Evolutionary conservation across 1,140 invertebrate species (phyloP), one percentile per base, ranked within the genome.

Genomic region (Leptinotarsa undecemlineata): DNA sequence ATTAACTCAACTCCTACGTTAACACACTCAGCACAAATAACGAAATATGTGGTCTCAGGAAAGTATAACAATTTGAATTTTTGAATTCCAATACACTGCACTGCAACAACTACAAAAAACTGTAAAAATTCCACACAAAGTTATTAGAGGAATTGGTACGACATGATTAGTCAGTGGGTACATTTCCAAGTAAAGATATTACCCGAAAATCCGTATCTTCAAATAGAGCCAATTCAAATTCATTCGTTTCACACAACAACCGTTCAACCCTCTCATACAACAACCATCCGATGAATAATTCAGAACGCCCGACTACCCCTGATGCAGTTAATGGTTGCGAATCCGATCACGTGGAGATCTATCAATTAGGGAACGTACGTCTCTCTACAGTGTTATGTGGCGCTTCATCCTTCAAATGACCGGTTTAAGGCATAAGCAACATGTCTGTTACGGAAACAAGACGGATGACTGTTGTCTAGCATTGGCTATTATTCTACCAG

Each of bases 311-410:
- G n/a, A 73, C 77, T 74, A 80, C 78, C 79, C 76, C 79, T 75
- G 79, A 77, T 80, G 75, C 75, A 80, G 79, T 75, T 80, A 80
- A 80, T 80, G 76, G 79, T 75, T 73, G 72, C 72, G n/a, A 67
- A 69, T 74, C 70, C 33, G 69, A 70, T 78, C 77, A 78, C 79
- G 79, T 80, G 78, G 48, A 73, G 75, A 78, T 78, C 77, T 80
- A 80, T 80, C 79, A 80, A 80, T 80, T 80, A 78, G 74, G 70
- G 74, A 67, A 74, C 78, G 75, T 57, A 15, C 51, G 51, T 57
- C 51, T 15, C 15, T n/a, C 51, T 57, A 57, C n/a, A 57, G 51
- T 14, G 71, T 72, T 61, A 66, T 57, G 14, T 3, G 6, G 51
- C 4, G 71, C 74, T 61, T 61, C 42, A 67, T 67, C 26, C 42